Evolutionary conservation across 2,113 vertebrate species (phyloP), one percentile per base, ranked within the genome.

Genomic region (Corydoras sp.): DNA sequence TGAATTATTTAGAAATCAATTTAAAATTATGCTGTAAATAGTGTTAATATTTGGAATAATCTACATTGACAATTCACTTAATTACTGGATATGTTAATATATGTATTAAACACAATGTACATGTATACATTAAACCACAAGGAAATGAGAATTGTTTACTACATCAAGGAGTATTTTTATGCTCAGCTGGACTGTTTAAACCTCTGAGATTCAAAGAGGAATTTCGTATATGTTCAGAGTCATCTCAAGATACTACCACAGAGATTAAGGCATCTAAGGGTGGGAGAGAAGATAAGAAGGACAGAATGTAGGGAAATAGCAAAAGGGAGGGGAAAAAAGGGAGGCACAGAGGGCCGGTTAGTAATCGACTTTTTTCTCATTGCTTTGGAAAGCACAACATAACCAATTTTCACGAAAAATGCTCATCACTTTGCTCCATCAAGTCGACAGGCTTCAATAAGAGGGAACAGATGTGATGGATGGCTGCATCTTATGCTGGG

Each of bases 401-500:
- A 73, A 76, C 73, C 55, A 63, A 66, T 75, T 77, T 71, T 60
- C 53, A 61, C 58, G 72, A 75, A 56, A 69, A 60, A 66, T 15
- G 48, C 62, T 14, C 71, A 48, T 69, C 62, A 65, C 71, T 71
- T 74, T 76, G 66, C 59, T 58, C 60, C 30, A 65, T 69, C 63
- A 78, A 74, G 35, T 51, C 61, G 62, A 5, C 63, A 14, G 58
- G 65, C 61, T 64, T 74, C 63, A 74, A 76, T 71, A 68, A 43
- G 31, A 58, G 58, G 68, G 55, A 75, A 73, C 54, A 65, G 68
- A 35, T 56, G 66, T 74, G 74, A 81, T 74, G 71, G 76, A 76
- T 78, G 74, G 68, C 30, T 74, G 67, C 61, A 69, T 66, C 64
- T 73, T 30, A 66, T 48, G 49, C 50, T 63, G 3, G 63, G 35